Evolutionary conservation across 1,140 invertebrate species (phyloP), one percentile per base, ranked within the genome.

Genomic region (Caenorhabditis remanei): DNA sequence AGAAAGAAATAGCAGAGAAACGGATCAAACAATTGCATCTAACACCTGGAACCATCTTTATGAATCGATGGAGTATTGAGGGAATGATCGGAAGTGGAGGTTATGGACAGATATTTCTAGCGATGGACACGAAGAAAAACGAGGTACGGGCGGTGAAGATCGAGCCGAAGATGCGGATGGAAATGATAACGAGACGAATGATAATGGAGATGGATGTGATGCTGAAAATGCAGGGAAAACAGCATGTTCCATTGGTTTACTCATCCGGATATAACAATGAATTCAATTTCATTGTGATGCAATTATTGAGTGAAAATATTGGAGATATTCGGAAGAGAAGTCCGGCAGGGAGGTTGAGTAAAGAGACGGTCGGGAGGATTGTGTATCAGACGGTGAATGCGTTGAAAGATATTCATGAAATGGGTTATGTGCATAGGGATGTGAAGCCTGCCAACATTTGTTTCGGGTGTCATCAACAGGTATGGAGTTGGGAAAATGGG

Each of bases 231-330:
- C 79, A 83, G 32, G 79, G 79, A 13, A 87, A 82, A 48, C 53
- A 13, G n/a, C 48, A 87, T 48, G 5, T 61, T 21, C 85, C 63
- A n/a, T 46, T 53, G 21, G 87, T 90, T 9, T 55, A 88, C 11
- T 82, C 79, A 50, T 90, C 89, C 19, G 89, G 89, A 84, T 56
- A 46, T n/a, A 84, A 90, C 41, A 53, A 50, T 8, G 19, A 75
- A 40, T 43, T 84, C 86, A 87, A 87, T 46, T 87, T 84, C 43
- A 63, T 87, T 21, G 53, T 84, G 14, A 84, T 87, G 79, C 46
- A 98, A 92, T 94, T 99, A 21, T 97, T 99, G 94, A 98, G 97
- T 0, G 96, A 96, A 91, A 99, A 99, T 94, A 94, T 99, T 89
- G 98, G 98, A 0, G 98, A 99, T 93, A 94, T 99, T 86, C 93